Conservation (phyloP, 2,888 invertebrate genomes). For the Parnassius smintheus region DNA sequence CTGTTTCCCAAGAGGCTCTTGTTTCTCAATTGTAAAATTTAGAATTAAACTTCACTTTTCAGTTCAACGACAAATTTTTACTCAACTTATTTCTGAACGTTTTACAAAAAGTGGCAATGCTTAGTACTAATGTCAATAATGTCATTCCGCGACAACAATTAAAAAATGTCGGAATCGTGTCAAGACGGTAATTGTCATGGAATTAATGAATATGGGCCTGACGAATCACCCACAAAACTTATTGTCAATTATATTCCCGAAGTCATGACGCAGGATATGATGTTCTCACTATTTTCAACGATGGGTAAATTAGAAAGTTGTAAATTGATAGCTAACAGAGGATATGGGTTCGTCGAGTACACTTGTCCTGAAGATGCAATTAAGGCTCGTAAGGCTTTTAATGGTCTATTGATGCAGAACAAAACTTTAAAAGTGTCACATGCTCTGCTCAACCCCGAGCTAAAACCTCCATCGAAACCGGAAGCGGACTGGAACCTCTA, state of each 20-base stretch:
- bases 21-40: too few relatives aligned
- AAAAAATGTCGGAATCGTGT: slow-evolving; percentile 83
- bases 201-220: slow-evolving; percentile 77
- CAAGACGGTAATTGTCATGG: slow-evolving; percentile 82
- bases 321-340: slow-evolving; percentile 80
- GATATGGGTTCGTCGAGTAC: slow-evolving; percentile 81
- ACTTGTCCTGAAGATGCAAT: slow-evolving; percentile 74
- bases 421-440: slow-evolving; percentile 79
- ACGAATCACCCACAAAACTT: slow-evolving; percentile 81
- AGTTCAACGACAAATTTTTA: neutral
- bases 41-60: too few relatives aligned
- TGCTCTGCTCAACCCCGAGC: slow-evolving; percentile 74
- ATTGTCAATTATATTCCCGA: slow-evolving; percentile 82
- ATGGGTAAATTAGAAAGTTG: slow-evolving; percentile 82
- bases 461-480: slow-evolving; percentile 76
- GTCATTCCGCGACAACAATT: slow-evolving; percentile 81
- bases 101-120: slow-evolving; percentile 52
- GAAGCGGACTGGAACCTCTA: slow-evolving; percentile 81
- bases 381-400: slow-evolving; percentile 77
- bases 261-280: slow-evolving; percentile 81
- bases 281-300: slow-evolving; percentile 79
- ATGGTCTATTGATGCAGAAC: slow-evolving; percentile 79
- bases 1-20: too few relatives aligned
- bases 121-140: slow-evolving; percentile 73
- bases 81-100: slow-evolving; percentile 51